Base-by-base conservation (phyloP, 1,140 invertebrate genomes). In the Brachionus manjavacas region DNA sequence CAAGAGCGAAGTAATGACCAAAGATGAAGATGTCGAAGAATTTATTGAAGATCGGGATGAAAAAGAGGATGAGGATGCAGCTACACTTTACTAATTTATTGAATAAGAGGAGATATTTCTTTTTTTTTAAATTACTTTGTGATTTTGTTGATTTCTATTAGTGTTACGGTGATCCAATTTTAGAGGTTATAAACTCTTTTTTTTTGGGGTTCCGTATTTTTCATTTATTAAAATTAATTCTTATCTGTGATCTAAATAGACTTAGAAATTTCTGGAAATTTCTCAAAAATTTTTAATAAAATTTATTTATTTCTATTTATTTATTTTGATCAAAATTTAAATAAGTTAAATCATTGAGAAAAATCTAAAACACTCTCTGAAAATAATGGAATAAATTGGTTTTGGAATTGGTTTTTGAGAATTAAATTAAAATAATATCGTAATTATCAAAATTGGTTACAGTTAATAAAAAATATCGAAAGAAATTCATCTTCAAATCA, bases 1-100 rank as follows among this genome's bases (percentile, higher is more conserved):
- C 87, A 76, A 46, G 43, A 76, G 72, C n/a, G 72, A 76, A 25
- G 72, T 76, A 25, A 49, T 76, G 43, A 76, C 39, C 25, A 76
- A 76, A 76, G 72, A 76, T 23, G 39, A 49, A 23, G 72, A 76
- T 11, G 68, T 72, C 11, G 72, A 76, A 49, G 39, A 49, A 20
- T 76, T 25, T 25, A 76, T 76, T 28, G 72, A 76, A 49, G 52
- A 68, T 68, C 31, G 41, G 14, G 72, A 76, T 76, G 72, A 76
- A 49, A 76, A 76, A 49, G 72, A 76, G 23, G 72, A 76, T 14
- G 72, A 76, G 14, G 46, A 49, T 28, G 31, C 39, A 35, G 68
- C 39, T 72, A 72, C 68, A 72, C 31, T 72, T 72, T 76, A 76
- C 31, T 76, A 49, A 25, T 49, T 28, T 31, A 39, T 70, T 70